Percentiles rank a stretch among this genome's conserved stretches.
Conservation (phyloP, 2,888 invertebrate species). For the Aphidius colemani region DNA sequence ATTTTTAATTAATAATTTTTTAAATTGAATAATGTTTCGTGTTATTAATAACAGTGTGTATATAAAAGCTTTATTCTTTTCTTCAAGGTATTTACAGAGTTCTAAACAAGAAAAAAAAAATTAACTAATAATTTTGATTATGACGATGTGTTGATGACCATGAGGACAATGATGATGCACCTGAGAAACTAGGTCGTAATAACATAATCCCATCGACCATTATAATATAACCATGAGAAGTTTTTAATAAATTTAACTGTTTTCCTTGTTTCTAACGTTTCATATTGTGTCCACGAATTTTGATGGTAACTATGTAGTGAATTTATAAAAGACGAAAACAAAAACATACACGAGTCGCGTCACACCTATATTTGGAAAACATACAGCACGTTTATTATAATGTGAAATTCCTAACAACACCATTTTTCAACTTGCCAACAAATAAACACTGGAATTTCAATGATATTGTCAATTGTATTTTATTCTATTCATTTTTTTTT, state of each 20-base stretch:
- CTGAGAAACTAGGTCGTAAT: constrained; percentile 16
- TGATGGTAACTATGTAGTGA: constrained; percentile 19
- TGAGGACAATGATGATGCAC: constrained; percentile 24
- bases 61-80: not conserved
- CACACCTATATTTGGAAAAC: constrained; percentile 29
- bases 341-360: constrained; percentile 16
- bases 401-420: not conserved
- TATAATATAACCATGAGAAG: too few species aligned
- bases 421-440: not conserved
- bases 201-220: not conserved
- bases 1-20: not conserved
- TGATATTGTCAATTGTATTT: too few species aligned
- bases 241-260: too few species aligned
- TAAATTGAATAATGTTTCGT: not conserved
- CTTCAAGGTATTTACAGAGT: not conserved
- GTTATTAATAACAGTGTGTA: too few species aligned
- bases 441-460: not conserved
- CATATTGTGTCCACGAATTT: too few species aligned
- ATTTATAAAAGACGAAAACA: constrained; percentile 6
- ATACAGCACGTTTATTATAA: not conserved
- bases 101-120: not conserved
- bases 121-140: constrained; percentile 14
- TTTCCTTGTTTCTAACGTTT: too few species aligned
- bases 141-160: constrained; percentile 18
- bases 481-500: too few species aligned